Evolutionary conservation across 2,797 vertebrate species (phyloP), one percentile per base, ranked within the genome.

Genomic region (Bovichtus diacanthus): DNA sequence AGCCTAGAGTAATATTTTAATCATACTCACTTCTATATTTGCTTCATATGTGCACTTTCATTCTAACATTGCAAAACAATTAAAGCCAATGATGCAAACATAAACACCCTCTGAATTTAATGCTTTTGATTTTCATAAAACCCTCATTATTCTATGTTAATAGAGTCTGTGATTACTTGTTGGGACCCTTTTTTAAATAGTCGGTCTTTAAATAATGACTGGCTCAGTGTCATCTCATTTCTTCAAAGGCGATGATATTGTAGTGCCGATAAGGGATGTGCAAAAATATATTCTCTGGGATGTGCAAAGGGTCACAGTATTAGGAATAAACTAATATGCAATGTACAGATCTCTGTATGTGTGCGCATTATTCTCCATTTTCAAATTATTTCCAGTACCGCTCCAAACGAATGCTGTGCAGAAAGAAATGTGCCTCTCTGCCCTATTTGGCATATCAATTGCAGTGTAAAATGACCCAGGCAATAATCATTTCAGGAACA

Each of bases 51-150:
- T 31, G 12, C 21, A 36, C 5, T 70, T 66, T 54, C 5, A 4
- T 60, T 16, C 4, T 4, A 47, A 71, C 13, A 43, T 53, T 50
- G 34, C 23, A 41, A 66, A 74, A 56, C n/a, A 76, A 53, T 50
- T 3, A 41, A 74, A 61, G 27, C 19, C 39, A 75, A 41, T 36
- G 9, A 54, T 50, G 51, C 44, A 34, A 72, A 31, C 19, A 46
- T 31, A 34, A 72, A 29, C 23, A n/a, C 41, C 41, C 13, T 44
- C 19, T 38, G 18, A 68, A 51, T 71, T 55, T 56, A 6, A 3
- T 18, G 27, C 21, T 66, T n/a, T 36, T 74, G n/a, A 63, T 72
- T 61, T 23, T 63, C 68, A 70, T 70, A 23, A 61, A 76, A 49
- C 15, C 10, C 15, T 54, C 7, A 63, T 72, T 56, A 41, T 34